Conservation (phyloP, 2,113 vertebrate species). For the Cygnus buccinator region DNA sequence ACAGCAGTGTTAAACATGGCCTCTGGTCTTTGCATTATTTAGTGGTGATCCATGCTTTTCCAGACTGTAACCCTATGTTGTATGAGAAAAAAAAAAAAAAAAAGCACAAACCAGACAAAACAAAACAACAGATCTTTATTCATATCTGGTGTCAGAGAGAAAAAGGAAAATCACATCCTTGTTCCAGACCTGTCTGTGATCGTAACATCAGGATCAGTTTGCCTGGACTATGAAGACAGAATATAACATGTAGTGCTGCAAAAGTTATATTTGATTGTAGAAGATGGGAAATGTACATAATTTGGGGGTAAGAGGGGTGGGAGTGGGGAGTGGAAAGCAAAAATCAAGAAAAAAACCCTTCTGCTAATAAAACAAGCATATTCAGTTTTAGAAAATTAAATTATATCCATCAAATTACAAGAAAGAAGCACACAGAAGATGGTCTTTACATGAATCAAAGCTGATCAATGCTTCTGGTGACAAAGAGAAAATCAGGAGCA, state of each 20-base stretch:
- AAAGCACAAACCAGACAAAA: not conserved
- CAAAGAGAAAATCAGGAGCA: conserved; percentile 17
- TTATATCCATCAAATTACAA: not conserved
- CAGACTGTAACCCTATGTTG: not conserved
- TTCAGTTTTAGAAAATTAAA: not conserved
- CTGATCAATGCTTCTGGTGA: conserved; percentile 36
- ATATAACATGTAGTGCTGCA: not conserved
- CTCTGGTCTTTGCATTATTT: not conserved
- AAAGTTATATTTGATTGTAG: not conserved
- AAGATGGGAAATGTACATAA: not conserved
- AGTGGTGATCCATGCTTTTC: not conserved
- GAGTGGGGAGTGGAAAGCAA: not conserved
- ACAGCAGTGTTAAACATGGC: not conserved
- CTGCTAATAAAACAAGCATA: not conserved
- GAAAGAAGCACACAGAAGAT: not conserved
- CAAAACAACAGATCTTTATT: not conserved
- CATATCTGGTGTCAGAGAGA: not conserved
- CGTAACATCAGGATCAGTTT: not conserved
- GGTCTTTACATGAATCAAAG: conserved; percentile 36
- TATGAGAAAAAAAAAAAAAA: not conserved
- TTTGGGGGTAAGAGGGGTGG: no score
- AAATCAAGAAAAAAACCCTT: not conserved
- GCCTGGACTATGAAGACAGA: not conserved
- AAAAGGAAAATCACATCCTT: not conserved
- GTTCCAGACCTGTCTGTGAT: not conserved